Percentiles rank a stretch among this genome's conserved stretches.
phyloP scores from a whole-genome alignment of 2,797 vertebrate species.

The Enteromius radiatus region DNA sequence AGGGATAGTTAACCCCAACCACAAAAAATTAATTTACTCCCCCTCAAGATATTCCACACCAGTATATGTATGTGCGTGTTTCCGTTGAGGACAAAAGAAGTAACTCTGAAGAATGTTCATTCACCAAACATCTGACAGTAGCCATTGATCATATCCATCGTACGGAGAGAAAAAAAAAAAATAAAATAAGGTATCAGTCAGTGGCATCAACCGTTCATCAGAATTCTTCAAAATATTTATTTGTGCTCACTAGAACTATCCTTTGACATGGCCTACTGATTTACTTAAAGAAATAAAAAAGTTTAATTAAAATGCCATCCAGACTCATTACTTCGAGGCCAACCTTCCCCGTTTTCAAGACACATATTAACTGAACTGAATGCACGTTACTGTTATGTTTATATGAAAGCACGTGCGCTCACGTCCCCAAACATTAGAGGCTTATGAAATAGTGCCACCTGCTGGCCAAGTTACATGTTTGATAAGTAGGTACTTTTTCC shows the following conservation, averaged over 20 bases:
- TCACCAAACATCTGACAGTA: not conserved
- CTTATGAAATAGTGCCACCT: conserved; percentile 48
- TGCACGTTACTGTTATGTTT: not conserved
- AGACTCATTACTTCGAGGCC: not conserved
- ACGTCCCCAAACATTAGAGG: not conserved
- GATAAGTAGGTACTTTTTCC: not conserved
- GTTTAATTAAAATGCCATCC: not conserved
- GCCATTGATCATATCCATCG: not conserved
- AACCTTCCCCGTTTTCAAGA: no score
- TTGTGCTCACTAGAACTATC: not conserved
- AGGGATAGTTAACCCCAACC: not conserved
- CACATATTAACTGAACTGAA: not conserved
- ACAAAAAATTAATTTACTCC: no score
- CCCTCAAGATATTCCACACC: not conserved
- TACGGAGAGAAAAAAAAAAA: not conserved
- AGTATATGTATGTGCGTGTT: no score
- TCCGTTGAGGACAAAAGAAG: not conserved
- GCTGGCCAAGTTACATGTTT: conserved; percentile 27
- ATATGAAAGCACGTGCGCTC: conserved; percentile 7
- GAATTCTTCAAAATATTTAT: not conserved
- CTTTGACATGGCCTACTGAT: not conserved
- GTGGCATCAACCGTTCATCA: not conserved
- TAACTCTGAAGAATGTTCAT: not conserved
- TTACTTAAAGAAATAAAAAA: not conserved
- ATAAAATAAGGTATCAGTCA: not conserved